Evolutionary conservation across 2,113 vertebrate genomes (phyloP).

Genomic region (Hyaena hyaena): DNA sequence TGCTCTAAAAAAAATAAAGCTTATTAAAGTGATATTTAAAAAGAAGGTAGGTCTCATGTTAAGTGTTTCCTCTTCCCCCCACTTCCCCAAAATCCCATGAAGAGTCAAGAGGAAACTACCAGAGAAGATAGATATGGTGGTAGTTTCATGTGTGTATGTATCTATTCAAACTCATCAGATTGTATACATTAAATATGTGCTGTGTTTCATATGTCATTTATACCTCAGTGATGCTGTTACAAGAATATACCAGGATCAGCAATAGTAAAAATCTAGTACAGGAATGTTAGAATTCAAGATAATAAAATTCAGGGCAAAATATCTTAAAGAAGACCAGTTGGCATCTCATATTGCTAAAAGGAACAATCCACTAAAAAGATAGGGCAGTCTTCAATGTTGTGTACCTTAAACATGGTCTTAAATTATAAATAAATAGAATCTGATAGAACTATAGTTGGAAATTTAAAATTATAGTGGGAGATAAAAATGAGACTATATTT

Average conservation of each 20-base stretch:
- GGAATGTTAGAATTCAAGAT: not conserved
- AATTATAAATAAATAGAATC: not conserved
- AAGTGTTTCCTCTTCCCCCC: accelerated
- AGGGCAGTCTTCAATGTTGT: not conserved
- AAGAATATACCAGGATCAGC: too few species aligned
- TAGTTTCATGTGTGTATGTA: not conserved
- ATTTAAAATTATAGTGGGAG: not conserved
- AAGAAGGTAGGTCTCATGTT: not conserved
- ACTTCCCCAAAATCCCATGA: not conserved
- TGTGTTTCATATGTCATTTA: not conserved
- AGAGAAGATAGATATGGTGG: not conserved
- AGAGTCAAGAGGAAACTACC: not conserved
- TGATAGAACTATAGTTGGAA: not conserved
- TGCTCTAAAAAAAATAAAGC: not conserved
- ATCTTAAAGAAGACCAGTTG: not conserved
- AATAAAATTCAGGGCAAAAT: slow-evolving; percentile 18
- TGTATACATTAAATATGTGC: not conserved
- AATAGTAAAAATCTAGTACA: not conserved
- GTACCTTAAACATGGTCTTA: not conserved
- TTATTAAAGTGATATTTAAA: not conserved
- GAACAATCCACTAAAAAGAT: not conserved
- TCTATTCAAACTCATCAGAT: not conserved
- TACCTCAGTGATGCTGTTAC: not conserved
- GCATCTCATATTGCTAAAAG: not conserved
- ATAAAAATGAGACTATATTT: not conserved